Base-by-base conservation (phyloP, 2,888 invertebrate genomes). In the Alloplasta piceator region DNA sequence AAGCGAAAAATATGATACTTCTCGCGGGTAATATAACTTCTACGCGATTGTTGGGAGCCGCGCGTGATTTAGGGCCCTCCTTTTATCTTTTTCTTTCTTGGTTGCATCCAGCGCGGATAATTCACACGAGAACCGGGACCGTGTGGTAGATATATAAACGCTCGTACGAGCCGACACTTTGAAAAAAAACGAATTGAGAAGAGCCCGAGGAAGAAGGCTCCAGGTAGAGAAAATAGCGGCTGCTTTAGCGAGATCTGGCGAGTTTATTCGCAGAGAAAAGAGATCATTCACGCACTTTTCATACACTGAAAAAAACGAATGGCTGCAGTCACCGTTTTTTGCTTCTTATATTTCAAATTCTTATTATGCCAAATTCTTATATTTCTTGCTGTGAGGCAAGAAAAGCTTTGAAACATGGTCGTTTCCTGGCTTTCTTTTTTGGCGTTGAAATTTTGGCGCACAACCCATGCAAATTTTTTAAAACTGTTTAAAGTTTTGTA, bases 21-120 rank as follows among this genome's bases (percentile, higher is more conserved):
- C 66, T 56, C 66, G 48, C 66, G 36, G 73, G 12, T 73, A 81
- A 81, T 81, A 83, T 73, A 76, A 80, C 73, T 56, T 64, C 38
- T 16, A 12, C 43, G 73, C 73, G 73, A 81, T 81, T 63, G 67
- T 56, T 39, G 74, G 72, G 55, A 76, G 41, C 12, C 77, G 26
- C 46, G 58, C 55, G 64, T 83, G 81, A 83, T 83, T 81, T 83
- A 83, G 73, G 64, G 71, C 74, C 71, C 61, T 67, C 63, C 71
- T 60, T n/a, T n/a, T n/a, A n/a, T n/a, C n/a, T n/a, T n/a, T n/a
- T n/a, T n/a, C n/a, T n/a, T n/a, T n/a, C n/a, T n/a, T n/a, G n/a
- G n/a, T 52, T 36, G 48, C 36, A 39, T 36, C 38, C 10, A 52
- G 48, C 61, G 73, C 46, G 16, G 50, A 64, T 55, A 68, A 81